Percentiles rank a stretch among this genome's conserved stretches.
Conservation (phyloP, 2,797 vertebrate genomes). For the Gymnopithys bicolor region DNA sequence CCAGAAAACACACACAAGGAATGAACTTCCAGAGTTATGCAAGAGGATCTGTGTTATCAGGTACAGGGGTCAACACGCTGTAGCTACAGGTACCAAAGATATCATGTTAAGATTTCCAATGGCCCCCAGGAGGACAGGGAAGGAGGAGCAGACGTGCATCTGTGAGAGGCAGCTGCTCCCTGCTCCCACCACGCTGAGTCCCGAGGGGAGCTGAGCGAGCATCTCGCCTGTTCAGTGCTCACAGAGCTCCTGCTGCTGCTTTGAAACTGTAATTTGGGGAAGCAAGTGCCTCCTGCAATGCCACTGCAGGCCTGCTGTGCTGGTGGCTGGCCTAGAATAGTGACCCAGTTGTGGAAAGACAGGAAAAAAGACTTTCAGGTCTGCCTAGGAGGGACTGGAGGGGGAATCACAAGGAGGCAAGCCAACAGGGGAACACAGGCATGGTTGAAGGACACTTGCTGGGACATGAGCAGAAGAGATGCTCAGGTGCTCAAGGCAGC, state of each 20-base stretch:
- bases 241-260: not conserved
- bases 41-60: not conserved
- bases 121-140: not conserved
- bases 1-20: not conserved
- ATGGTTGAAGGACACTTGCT: not conserved
- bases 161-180: not conserved
- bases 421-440: not conserved
- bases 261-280: not conserved
- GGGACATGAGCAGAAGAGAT: not conserved
- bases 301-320: fast-evolving
- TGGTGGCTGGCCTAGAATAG: not conserved
- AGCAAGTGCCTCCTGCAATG: not conserved
- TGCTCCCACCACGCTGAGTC: not conserved
- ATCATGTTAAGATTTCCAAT: not conserved
- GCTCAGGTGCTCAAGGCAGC: not conserved
- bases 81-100: slow-evolving; percentile 25
- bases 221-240: fast-evolving
- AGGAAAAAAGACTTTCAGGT: not conserved
- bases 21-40: not conserved
- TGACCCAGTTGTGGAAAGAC: fast-evolving
- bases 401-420: not conserved
- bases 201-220: fast-evolving
- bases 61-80: not conserved
- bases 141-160: not conserved
- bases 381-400: not conserved